These are phyloP conservation scores for Lochmaea capreae DNA, from an alignment of 2,888 invertebrate species.

Conservation along the genomic window DNA sequence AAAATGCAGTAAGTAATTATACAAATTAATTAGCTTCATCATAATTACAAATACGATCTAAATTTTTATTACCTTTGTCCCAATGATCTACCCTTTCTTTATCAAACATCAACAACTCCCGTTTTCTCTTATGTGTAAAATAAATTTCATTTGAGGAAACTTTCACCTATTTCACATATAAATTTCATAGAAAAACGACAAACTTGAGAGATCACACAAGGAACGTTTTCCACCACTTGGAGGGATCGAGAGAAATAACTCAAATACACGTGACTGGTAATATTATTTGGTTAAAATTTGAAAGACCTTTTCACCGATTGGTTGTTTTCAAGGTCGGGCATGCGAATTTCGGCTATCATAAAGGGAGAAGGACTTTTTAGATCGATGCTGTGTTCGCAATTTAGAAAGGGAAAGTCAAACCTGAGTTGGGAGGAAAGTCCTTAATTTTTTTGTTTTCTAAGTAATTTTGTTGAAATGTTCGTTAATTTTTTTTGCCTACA, in stretches of 20 bases:
- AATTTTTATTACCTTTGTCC: neutral
- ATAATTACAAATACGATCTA: neutral
- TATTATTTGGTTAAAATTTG: conserved; percentile 15
- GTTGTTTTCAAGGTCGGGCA: conserved; percentile 17
- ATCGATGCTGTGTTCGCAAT: conserved; percentile 8
- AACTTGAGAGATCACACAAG: neutral
- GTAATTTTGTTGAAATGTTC: neutral
- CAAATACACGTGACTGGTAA: conserved; percentile 16
- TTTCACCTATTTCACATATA: neutral
- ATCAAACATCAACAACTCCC: no score
- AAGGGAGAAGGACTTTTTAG: neutral
- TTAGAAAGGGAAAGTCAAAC: conserved; percentile 18
- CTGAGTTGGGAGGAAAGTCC: neutral
- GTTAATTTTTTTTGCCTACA: no score
- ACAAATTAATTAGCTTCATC: neutral
- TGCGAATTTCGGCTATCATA: conserved; percentile 2
- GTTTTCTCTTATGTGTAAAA: no score
- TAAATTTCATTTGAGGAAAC: neutral
- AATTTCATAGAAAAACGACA: neutral
- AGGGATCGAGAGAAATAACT: conserved; percentile 10
- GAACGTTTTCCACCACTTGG: neutral
- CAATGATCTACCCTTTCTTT: neutral
- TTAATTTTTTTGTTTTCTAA: neutral
- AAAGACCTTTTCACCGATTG: conserved; percentile 12
- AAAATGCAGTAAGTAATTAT: neutral